These are phyloP conservation scores for Mesochorus sp. DNA, from an alignment of 2,888 invertebrate species.

Conservation along the genomic window DNA sequence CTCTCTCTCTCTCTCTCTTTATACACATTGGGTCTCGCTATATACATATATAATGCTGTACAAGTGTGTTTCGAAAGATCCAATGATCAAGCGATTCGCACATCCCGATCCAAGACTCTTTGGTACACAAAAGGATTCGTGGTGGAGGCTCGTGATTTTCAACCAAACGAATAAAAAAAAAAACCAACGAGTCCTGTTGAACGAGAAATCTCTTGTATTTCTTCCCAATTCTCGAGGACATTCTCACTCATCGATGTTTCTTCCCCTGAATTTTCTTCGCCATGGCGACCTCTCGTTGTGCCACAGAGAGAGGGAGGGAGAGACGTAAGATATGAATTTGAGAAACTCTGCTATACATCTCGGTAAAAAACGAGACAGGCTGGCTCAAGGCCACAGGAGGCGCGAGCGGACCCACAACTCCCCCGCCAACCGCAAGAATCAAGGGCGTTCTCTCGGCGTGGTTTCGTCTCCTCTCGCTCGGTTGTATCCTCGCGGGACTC, in stretches of 20 bases:
- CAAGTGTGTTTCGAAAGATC: conserved; percentile 35
- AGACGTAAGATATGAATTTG: conserved; percentile 69
- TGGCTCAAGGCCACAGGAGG: conserved; percentile 79
- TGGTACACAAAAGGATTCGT: no score
- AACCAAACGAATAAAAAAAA: no score
- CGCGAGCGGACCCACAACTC: conserved; percentile 72
- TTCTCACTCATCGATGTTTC: background rate
- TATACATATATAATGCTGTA: background rate
- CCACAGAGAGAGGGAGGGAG: background rate
- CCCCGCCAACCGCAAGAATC: conserved; percentile 77
- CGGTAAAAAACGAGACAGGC: conserved; percentile 75
- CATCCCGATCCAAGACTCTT: background rate
- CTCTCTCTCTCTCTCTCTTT: conserved; percentile 15
- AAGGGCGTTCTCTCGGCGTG: conserved; percentile 76
- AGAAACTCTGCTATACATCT: conserved; percentile 75
- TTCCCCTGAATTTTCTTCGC: background rate
- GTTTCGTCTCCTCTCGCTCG: conserved; percentile 3
- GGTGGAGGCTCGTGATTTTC: no score
- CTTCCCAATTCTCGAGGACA: background rate
- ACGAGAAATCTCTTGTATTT: background rate
- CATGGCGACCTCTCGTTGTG: background rate
- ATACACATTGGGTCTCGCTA: background rate
- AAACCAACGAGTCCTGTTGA: no score
- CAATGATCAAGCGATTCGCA: conserved; percentile 40
- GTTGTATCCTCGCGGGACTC: conserved; percentile 2